Evolutionary conservation across 2,797 vertebrate species (phyloP), one percentile per base, ranked within the genome.

Genomic region (Esox lucius): DNA sequence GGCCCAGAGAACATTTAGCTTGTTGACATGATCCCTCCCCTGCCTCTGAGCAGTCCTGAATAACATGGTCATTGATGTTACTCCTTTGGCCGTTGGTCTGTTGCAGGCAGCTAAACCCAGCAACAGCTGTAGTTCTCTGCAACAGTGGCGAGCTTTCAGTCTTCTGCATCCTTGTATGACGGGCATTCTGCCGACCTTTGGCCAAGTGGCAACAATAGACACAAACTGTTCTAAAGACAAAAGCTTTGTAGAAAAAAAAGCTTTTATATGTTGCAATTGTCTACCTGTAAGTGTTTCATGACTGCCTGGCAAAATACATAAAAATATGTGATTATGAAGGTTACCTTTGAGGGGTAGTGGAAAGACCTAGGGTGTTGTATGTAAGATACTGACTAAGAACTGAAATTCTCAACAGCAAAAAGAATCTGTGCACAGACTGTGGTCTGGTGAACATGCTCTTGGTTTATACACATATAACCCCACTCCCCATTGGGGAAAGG

Each of bases 131-230:
- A 71, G 77, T 64, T 68, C 22, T 46, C 77, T 77, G 61, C 65
- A 42, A 76, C 76, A 82, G 70, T 75, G 74, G 59, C 76, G 62
- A 78, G 77, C 80, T 78, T 82, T 84, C 73, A 80, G 77, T 71
- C 70, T 62, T 79, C 68, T 75, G 65, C 75, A 77, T 15, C 46
- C 69, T 59, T 73, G 77, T 62, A 76, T 85, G 71, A 83, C 76
- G 70, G 81, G 56, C 68, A 74, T 31, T 68, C 69, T 17, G 51
- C 70, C 65, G 70, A 76, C 68, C 70, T 49, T 66, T 62, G 70
- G 42, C 76, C 70, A 72, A 81, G 74, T 62, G 68, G 69, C 75
- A 74, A 56, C 80, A 86, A 84, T 79, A 69, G 72, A 75, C 39
- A 46, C 80, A 73, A 73, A 80, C 71, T 77, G 48, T 39, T 53